A percentile compares a stretch with the other conserved stretches of the same genome.
These are phyloP conservation scores for Heloderma charlesbogerti DNA, from an alignment of 2,113 vertebrate species.

Conservation along the genomic window DNA sequence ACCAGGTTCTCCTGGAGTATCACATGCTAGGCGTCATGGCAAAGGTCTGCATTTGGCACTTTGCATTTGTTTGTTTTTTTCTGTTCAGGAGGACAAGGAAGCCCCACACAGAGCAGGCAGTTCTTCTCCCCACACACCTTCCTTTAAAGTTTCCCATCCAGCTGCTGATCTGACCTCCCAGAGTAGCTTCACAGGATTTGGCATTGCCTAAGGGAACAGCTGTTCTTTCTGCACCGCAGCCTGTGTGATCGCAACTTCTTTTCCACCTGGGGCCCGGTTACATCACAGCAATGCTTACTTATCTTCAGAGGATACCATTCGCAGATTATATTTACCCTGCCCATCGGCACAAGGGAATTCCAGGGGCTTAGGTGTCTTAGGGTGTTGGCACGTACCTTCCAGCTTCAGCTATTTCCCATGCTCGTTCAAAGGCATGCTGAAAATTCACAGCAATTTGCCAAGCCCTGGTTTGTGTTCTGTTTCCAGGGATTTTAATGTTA, in stretches of 20 bases:
- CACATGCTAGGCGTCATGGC: background rate
- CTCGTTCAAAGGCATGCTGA: background rate
- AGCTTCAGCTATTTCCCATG: background rate
- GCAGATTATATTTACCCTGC: background rate
- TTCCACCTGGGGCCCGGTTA: background rate
- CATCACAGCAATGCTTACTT: background rate
- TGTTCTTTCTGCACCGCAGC: background rate
- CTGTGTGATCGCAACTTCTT: background rate
- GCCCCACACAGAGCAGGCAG: too few species aligned
- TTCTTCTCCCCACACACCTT: background rate
- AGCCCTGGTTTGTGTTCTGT: background rate
- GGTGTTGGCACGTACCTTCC: background rate
- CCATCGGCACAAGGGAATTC: background rate
- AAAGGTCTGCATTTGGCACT: background rate
- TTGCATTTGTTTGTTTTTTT: background rate
- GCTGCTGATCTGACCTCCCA: background rate
- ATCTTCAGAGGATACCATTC: background rate
- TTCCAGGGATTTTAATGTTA: background rate
- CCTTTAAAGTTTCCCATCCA: background rate
- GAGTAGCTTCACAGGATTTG: background rate
- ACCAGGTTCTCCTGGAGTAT: background rate
- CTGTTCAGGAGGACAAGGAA: background rate
- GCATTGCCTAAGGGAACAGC: background rate
- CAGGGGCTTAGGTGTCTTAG: background rate
- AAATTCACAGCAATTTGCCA: background rate